phyloP scores from a whole-genome alignment of 2,888 invertebrate genomes.

The Patella depressa region DNA sequence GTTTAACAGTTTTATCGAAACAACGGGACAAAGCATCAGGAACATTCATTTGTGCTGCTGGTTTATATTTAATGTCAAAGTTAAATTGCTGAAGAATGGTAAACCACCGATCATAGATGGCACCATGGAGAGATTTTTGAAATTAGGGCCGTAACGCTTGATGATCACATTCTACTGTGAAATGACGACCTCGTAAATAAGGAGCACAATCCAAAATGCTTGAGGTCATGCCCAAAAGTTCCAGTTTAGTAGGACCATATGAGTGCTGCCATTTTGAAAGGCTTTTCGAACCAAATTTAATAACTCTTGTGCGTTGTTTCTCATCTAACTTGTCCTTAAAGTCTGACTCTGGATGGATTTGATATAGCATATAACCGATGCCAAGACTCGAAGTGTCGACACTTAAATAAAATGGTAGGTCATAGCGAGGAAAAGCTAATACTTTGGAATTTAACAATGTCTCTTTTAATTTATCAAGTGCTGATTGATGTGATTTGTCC shows the following conservation, averaged over 20 bases:
- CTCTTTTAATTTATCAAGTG: slow-evolving; percentile 16
- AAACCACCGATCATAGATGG: slow-evolving; percentile 24
- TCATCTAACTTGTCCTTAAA: background rate
- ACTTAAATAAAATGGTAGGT: slow-evolving; percentile 22
- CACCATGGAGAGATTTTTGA: slow-evolving; percentile 23
- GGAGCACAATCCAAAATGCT: slow-evolving; percentile 26
- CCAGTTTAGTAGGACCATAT: slow-evolving; percentile 27
- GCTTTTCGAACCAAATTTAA: slow-evolving; percentile 6
- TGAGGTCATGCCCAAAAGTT: slow-evolving; percentile 18
- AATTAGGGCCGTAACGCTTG: slow-evolving; percentile 20
- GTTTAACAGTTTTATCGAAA: background rate
- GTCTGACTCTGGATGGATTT: slow-evolving; percentile 17
- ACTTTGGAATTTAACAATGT: slow-evolving; percentile 18
- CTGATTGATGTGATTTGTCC: slow-evolving; percentile 13
- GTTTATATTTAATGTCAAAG: slow-evolving; percentile 16
- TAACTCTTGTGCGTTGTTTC: background rate
- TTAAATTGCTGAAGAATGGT: background rate
- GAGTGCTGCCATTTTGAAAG: slow-evolving; percentile 9
- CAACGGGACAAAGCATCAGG: slow-evolving; percentile 9
- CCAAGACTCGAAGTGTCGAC: slow-evolving; percentile 23
- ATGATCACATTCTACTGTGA: slow-evolving; percentile 26
- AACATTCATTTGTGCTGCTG: slow-evolving; percentile 10
- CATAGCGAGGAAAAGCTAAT: slow-evolving; percentile 27
- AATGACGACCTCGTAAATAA: slow-evolving; percentile 22
- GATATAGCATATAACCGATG: slow-evolving; percentile 19